A percentile compares a stretch with the other conserved stretches of the same genome.
Evolutionary conservation across 2,888 invertebrate genomes (phyloP).

Genomic region (Ctena decussata): DNA sequence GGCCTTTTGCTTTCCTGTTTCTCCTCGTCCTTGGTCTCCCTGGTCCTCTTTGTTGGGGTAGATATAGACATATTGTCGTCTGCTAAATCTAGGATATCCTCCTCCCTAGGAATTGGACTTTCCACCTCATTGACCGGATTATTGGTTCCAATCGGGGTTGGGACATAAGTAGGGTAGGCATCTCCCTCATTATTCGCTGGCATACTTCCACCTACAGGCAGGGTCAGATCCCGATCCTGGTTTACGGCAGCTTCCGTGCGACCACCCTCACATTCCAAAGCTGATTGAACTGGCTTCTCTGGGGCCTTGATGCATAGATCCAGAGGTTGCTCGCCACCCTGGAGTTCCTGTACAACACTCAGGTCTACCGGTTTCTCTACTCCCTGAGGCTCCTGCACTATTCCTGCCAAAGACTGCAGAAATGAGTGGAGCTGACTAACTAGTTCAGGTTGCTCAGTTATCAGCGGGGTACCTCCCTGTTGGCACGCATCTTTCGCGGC

Average conservation of each 20-base stretch:
- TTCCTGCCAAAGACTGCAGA: not conserved
- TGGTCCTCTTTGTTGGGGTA: not conserved
- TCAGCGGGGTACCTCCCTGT: not conserved
- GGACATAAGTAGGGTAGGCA: not conserved
- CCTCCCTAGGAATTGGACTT: not conserved
- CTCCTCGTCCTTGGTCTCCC: not conserved
- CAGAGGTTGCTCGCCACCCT: not conserved
- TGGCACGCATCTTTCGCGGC: not conserved
- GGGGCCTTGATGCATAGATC: not conserved
- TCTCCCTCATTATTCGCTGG: too few relatives aligned
- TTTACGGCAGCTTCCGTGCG: too few relatives aligned
- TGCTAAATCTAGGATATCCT: not conserved
- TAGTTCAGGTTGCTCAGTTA: not conserved
- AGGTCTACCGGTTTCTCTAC: not conserved
- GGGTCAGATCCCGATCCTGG: not conserved
- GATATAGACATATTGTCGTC: not conserved
- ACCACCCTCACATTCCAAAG: not conserved
- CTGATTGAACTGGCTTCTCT: not conserved
- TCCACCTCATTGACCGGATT: not conserved
- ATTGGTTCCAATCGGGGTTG: not conserved
- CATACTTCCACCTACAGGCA: not conserved
- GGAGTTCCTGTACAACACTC: not conserved
- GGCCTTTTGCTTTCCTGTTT: not conserved
- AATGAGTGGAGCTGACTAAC: not conserved
- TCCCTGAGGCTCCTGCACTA: not conserved